Conservation (phyloP, 1,140 invertebrate species). For the Doryteuthis pealeii region DNA sequence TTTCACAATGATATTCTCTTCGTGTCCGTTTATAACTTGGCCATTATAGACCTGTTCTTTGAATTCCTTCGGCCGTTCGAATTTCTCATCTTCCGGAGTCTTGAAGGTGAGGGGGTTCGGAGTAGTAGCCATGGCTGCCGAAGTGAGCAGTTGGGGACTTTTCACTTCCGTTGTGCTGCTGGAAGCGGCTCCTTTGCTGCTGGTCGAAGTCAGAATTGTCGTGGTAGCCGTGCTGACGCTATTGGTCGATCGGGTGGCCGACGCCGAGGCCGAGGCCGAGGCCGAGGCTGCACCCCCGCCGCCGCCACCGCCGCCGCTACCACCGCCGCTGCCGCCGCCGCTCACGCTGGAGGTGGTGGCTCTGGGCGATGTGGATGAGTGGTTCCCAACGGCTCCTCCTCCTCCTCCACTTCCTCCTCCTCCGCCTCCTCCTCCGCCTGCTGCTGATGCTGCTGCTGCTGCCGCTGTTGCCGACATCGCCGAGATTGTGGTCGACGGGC, state of each 20-base stretch:
- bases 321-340: background rate
- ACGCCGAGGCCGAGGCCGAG: background rate
- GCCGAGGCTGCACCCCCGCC: background rate
- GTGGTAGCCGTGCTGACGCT: background rate
- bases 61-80: background rate
- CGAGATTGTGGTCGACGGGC: background rate
- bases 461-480: background rate
- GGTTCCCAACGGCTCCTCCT: background rate
- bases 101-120: background rate
- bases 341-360: too few species aligned
- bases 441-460: background rate
- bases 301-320: background rate
- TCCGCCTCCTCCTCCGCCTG: background rate
- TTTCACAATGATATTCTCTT: background rate
- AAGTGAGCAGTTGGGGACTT: background rate
- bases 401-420: background rate
- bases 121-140: background rate
- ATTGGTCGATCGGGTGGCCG: background rate
- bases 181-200: background rate
- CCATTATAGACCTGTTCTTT: slow-evolving; percentile 3
- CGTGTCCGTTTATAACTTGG: background rate
- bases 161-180: background rate
- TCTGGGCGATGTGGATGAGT: too few species aligned
- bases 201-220: background rate
- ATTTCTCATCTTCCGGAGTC: background rate